These are phyloP conservation scores for Tortrix viridana DNA, from an alignment of 2,888 invertebrate genomes.

Conservation along the genomic window DNA sequence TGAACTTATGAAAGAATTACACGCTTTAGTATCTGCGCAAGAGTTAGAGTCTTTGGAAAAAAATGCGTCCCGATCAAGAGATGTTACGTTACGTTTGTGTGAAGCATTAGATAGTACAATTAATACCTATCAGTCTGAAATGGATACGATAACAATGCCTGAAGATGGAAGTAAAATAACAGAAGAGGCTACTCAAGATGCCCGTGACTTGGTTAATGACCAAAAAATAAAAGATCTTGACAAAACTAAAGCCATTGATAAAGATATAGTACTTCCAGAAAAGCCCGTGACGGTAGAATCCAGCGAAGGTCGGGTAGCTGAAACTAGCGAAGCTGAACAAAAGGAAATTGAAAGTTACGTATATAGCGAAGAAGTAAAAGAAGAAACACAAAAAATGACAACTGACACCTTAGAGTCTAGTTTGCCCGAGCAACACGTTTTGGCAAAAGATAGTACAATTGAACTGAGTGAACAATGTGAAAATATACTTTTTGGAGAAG, in stretches of 20 bases:
- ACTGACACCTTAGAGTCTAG: no score
- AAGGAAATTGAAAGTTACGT: background rate
- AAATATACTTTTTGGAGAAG: background rate
- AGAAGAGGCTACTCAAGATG: background rate
- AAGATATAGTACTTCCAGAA: no score
- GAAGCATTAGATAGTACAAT: constrained; percentile 13
- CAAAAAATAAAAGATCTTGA: no score
- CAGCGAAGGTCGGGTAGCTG: background rate
- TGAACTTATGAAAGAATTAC: constrained; percentile 23
- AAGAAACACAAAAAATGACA: no score
- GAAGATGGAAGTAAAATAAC: background rate
- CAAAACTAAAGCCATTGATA: no score
- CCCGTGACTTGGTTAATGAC: no score
- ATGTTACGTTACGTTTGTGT: constrained; percentile 4
- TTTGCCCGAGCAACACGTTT: background rate
- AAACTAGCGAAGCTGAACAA: background rate
- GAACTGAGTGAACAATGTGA: background rate
- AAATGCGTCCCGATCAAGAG: background rate
- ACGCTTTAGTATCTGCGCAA: constrained; percentile 6
- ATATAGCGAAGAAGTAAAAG: background rate
- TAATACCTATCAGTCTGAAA: background rate
- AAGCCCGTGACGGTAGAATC: background rate
- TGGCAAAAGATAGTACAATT: background rate
- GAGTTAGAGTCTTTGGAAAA: background rate
- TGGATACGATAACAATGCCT: background rate